Percentiles rank a stretch among this genome's conserved stretches.
Evolutionary conservation across 2,797 vertebrate genomes (phyloP).

Genomic region (Ara ararauna): DNA sequence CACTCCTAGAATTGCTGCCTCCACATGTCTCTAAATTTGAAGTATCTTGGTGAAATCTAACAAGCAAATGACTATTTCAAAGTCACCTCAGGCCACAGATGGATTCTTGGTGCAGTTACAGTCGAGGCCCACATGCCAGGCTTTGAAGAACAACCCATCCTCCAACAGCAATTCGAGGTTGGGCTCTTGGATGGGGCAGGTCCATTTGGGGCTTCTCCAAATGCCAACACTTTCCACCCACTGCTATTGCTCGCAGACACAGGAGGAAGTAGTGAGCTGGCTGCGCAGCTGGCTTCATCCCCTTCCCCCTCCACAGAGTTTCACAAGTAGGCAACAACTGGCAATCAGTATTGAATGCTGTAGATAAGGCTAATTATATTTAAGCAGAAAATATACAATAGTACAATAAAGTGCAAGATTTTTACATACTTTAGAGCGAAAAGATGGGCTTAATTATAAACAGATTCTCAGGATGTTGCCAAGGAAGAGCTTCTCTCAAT

Average conservation of each 20-base stretch:
- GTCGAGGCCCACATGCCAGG: neutral
- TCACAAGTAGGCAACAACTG: neutral
- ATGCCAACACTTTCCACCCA: neutral
- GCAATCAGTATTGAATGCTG: neutral
- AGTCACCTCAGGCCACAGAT: neutral
- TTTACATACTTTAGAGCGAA: neutral
- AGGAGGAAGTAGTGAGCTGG: neutral
- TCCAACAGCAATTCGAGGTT: neutral
- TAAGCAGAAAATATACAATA: neutral
- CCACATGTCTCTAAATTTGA: neutral
- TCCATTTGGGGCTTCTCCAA: neutral
- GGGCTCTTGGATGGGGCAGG: neutral
- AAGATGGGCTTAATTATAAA: neutral
- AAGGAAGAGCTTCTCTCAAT: neutral
- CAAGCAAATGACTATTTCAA: neutral
- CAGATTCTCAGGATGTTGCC: neutral
- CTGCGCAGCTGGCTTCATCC: neutral
- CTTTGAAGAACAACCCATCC: neutral
- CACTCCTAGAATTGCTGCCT: neutral
- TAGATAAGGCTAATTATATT: neutral
- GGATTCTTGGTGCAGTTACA: neutral
- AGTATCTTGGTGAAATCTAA: neutral
- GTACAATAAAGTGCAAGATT: neutral
- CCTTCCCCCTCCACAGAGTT: neutral
- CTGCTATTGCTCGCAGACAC: neutral